Conservation (phyloP, 1,140 invertebrate species). For the Solen grandis region DNA sequence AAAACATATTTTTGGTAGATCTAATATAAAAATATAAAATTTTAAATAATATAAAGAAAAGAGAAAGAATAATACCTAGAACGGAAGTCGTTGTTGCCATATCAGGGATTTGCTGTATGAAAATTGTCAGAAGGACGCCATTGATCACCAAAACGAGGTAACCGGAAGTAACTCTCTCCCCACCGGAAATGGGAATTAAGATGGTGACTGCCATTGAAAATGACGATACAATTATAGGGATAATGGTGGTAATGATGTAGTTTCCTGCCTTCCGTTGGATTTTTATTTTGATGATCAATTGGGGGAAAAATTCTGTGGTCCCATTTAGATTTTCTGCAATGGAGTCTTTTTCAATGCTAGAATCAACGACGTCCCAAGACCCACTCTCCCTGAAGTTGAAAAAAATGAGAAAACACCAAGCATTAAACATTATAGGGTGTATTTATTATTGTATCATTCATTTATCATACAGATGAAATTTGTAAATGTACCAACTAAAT, state of each 20-base stretch:
- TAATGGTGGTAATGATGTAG: constrained; percentile 21
- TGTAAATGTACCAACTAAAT: too few species aligned
- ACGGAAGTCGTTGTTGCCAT: constrained; percentile 39
- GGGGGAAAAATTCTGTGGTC: constrained; percentile 20
- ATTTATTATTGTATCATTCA: too few species aligned
- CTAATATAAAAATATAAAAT: too few species aligned
- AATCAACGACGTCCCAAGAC: constrained; percentile 1
- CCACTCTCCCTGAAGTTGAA: constrained; percentile 38
- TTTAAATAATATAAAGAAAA: too few species aligned
- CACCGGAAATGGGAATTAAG: constrained; percentile 37
- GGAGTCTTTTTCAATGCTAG: not conserved
- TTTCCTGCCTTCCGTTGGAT: constrained; percentile 41
- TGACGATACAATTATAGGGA: constrained; percentile 34
- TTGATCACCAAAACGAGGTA: constrained; percentile 34
- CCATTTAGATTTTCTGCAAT: not conserved
- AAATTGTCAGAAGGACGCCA: constrained; percentile 19
- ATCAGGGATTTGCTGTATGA: constrained; percentile 32
- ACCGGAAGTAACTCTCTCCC: constrained; percentile 22
- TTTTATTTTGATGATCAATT: not conserved
- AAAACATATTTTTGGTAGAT: too few species aligned
- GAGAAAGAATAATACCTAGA: too few species aligned
- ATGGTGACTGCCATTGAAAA: constrained; percentile 33
- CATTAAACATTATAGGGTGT: too few species aligned
- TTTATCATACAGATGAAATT: too few species aligned
- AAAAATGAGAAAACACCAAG: too few species aligned